A percentile compares a stretch with the other conserved stretches of the same genome.
Evolutionary conservation across 2,888 invertebrate species (phyloP).

Genomic region (Ptychoptera albimana): DNA sequence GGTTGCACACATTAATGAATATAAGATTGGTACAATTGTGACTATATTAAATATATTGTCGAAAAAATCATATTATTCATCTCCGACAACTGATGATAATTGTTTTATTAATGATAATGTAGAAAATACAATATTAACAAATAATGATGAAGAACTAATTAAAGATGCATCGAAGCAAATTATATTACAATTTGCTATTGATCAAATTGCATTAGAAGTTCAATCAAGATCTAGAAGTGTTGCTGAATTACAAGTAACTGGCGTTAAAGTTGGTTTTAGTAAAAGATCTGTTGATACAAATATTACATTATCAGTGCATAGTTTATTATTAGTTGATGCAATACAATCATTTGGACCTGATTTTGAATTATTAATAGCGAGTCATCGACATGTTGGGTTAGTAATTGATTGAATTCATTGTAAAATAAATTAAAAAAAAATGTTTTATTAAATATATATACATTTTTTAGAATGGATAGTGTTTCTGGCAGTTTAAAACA

Average conservation of each 20-base stretch:
- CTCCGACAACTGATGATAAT: neutral
- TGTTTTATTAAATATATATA: neutral
- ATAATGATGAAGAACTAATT: slow-evolving; percentile 7
- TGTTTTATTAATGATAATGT: neutral
- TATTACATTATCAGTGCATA: slow-evolving; percentile 77
- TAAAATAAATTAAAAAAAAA: neutral
- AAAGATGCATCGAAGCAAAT: slow-evolving; percentile 38
- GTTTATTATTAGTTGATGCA: slow-evolving; percentile 83
- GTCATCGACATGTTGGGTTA: slow-evolving; percentile 84
- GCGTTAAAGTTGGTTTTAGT: slow-evolving; percentile 61
- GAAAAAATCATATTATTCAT: neutral
- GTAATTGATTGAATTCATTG: neutral
- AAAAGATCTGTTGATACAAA: slow-evolving; percentile 59
- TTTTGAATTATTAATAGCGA: slow-evolving; percentile 86
- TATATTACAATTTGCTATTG: slow-evolving; percentile 74
- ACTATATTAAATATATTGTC: slow-evolving; percentile 35
- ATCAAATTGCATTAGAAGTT: slow-evolving; percentile 73
- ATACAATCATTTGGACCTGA: slow-evolving; percentile 90
- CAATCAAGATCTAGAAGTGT: slow-evolving; percentile 78
- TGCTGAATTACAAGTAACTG: slow-evolving; percentile 84
- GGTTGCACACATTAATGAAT: slow-evolving; percentile 80
- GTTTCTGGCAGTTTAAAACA: slow-evolving; percentile 82
- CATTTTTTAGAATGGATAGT: slow-evolving; percentile 64
- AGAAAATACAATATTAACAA: neutral
- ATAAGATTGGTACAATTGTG: slow-evolving; percentile 57